Conservation (phyloP, 2,888 invertebrate genomes). For the Rotaria macrura region DNA sequence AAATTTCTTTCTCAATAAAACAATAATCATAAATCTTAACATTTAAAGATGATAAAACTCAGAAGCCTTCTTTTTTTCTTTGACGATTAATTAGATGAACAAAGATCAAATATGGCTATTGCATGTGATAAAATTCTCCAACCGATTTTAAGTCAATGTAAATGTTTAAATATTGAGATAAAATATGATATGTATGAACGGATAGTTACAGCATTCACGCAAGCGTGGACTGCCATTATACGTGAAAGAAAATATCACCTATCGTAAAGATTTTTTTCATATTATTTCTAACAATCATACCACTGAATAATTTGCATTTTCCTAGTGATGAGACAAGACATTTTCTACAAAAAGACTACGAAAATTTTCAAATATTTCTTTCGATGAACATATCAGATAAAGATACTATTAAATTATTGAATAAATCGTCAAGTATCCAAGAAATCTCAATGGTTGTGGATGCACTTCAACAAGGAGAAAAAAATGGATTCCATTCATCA, state of each 20-base stretch:
- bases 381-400: neutral
- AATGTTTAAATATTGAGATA: neutral
- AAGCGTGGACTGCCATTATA: neutral
- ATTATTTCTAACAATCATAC: too few relatives aligned
- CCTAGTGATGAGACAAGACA: neutral
- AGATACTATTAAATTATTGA: neutral
- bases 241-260: neutral
- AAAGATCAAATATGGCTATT: neutral
- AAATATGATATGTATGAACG: neutral
- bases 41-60: neutral
- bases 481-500: neutral
- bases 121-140: neutral
- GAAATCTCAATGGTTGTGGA: neutral
- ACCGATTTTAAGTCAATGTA: neutral
- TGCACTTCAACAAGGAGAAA: neutral
- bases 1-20: neutral
- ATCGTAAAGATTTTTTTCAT: neutral
- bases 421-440: neutral
- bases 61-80: neutral
- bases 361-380: neutral
- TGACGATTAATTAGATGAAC: neutral
- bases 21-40: too few relatives aligned
- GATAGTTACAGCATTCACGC: neutral
- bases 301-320: neutral
- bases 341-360: neutral